phyloP scores from a whole-genome alignment of 2,113 vertebrate genomes.

The Galbula dea region DNA sequence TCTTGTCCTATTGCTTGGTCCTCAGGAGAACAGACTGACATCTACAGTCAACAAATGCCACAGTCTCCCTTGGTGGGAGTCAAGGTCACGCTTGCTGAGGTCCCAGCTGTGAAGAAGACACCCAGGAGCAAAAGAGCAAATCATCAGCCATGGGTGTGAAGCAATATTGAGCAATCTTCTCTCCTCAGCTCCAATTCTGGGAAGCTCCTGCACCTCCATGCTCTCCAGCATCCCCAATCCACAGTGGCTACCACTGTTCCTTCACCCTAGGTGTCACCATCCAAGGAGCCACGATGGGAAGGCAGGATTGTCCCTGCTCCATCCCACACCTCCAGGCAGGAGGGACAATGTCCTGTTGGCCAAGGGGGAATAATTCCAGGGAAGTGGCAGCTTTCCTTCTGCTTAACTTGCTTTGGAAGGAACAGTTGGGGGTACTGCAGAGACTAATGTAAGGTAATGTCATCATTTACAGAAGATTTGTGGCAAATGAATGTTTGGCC shows the following conservation, averaged over 20 bases:
- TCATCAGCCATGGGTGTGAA: fast-evolving
- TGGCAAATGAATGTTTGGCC: slow-evolving; percentile 60
- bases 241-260: fast-evolving
- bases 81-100: not conserved
- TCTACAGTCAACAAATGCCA: too few relatives aligned
- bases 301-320: not conserved
- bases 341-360: not conserved
- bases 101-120: not conserved
- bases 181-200: fast-evolving
- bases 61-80: fast-evolving
- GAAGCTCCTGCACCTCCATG: not conserved
- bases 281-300: fast-evolving
- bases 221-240: not conserved
- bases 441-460: slow-evolving; percentile 64
- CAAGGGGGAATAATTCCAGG: slow-evolving; percentile 30
- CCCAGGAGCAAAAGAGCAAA: not conserved
- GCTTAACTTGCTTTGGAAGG: slow-evolving; percentile 54
- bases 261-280: not conserved
- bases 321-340: not conserved
- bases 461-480: slow-evolving; percentile 70
- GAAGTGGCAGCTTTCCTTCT: slow-evolving; percentile 60
- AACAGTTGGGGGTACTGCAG: slow-evolving; percentile 56
- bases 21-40: too few relatives aligned
- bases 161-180: fast-evolving
- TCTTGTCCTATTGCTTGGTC: too few relatives aligned